These are phyloP conservation scores for Lophius piscatorius DNA, from an alignment of 2,113 vertebrate species.

Conservation along the genomic window DNA sequence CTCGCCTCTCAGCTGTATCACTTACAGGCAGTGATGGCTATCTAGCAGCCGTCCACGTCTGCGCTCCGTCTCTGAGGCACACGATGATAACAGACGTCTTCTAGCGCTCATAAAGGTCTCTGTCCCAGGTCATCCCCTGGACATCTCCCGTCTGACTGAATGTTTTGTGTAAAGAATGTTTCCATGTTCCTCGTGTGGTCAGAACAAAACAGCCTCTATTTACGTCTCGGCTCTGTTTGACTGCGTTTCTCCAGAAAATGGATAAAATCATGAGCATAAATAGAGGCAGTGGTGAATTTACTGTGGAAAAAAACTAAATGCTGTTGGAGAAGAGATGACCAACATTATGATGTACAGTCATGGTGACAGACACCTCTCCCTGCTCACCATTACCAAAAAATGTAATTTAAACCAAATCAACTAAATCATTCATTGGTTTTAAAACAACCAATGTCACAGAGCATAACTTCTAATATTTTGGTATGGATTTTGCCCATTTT, in stretches of 20 bases:
- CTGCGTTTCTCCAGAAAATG: constrained; percentile 7
- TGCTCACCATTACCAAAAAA: no score
- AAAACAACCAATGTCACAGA: no score
- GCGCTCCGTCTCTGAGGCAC: constrained; percentile 42
- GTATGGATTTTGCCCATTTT: no score
- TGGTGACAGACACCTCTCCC: no score
- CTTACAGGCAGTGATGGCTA: constrained; percentile 64
- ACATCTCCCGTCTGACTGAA: constrained; percentile 16
- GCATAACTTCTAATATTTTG: no score
- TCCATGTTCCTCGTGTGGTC: constrained; percentile 20
- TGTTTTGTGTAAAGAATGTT: constrained; percentile 44
- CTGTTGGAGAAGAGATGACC: no score
- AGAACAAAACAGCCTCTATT: constrained; percentile 39
- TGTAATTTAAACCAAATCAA: no score
- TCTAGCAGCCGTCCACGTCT: constrained; percentile 57
- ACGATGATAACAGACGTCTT: constrained; percentile 57
- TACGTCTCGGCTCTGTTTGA: constrained; percentile 11
- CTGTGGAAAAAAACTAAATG: no score
- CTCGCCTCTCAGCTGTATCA: constrained; percentile 49
- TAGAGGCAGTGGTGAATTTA: no score
- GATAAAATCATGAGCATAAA: constrained; percentile 12
- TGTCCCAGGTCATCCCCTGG: constrained; percentile 18
- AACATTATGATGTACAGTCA: no score
- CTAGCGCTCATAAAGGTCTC: constrained; percentile 44
- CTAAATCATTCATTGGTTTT: no score